phyloP scores from a whole-genome alignment of 2,888 invertebrate species.

The Thera britannica region DNA sequence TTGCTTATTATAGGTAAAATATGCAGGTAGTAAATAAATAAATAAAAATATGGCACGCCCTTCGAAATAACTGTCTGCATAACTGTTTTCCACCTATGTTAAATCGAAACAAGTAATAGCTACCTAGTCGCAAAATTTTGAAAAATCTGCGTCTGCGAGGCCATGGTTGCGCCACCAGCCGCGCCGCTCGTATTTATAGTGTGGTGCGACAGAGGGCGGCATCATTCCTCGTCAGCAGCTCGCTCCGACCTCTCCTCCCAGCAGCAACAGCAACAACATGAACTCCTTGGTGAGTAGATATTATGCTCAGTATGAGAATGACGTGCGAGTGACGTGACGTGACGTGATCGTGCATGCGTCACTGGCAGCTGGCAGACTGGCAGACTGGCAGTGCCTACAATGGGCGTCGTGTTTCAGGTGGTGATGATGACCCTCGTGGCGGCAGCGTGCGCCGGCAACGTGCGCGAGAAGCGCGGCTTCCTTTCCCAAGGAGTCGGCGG shows the following conservation, averaged over 20 bases:
- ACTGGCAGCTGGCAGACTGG: background rate
- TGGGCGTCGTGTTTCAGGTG: slow-evolving; percentile 37
- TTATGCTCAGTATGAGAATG: background rate
- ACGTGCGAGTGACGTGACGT: background rate
- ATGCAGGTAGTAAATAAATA: too few relatives aligned
- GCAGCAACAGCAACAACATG: slow-evolving; percentile 46
- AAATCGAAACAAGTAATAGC: too few relatives aligned
- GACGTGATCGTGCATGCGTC: background rate
- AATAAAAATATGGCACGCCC: too few relatives aligned
- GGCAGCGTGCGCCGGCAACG: slow-evolving; percentile 40
- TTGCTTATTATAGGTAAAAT: too few relatives aligned
- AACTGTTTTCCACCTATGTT: too few relatives aligned
- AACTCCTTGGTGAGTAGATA: slow-evolving; percentile 57
- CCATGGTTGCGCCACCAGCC: slow-evolving; percentile 23
- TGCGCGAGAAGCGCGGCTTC: slow-evolving; percentile 43
- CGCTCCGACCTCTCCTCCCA: slow-evolving; percentile 10
- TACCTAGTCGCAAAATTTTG: too few relatives aligned
- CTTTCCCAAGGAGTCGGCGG: slow-evolving; percentile 27
- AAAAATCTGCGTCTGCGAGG: background rate
- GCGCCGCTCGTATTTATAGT: slow-evolving; percentile 24
- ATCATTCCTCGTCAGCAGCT: slow-evolving; percentile 27
- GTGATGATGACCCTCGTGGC: slow-evolving; percentile 42
- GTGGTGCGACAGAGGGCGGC: slow-evolving; percentile 7
- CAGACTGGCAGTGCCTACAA: background rate
- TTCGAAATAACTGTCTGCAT: too few relatives aligned